Evolutionary conservation across 2,797 vertebrate genomes (phyloP).

Genomic region (Hirundo rustica): DNA sequence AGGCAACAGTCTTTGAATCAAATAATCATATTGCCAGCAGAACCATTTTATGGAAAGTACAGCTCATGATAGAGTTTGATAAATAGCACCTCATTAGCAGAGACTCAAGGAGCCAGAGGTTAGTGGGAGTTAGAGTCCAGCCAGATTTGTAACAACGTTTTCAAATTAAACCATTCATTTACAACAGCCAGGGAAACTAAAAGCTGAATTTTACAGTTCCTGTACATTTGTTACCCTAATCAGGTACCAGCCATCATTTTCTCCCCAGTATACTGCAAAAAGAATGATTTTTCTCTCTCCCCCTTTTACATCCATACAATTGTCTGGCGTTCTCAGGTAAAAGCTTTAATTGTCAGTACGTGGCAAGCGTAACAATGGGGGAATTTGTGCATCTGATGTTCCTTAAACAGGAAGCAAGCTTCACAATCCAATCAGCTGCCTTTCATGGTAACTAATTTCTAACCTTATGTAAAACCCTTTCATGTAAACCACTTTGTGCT

Average conservation of each 20-base stretch:
- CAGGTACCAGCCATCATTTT: not conserved
- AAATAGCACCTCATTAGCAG: constrained; percentile 41
- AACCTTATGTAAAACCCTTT: constrained; percentile 28
- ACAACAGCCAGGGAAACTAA: not conserved
- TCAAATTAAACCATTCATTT: constrained; percentile 43
- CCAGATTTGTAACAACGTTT: not conserved
- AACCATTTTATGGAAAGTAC: not conserved
- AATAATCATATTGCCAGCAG: not conserved
- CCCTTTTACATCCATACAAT: not conserved
- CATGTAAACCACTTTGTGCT: not conserved
- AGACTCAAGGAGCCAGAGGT: constrained; percentile 25
- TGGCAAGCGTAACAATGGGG: not conserved
- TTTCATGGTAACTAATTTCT: constrained; percentile 32
- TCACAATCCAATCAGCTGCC: constrained; percentile 29
- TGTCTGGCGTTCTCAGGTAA: constrained; percentile 19
- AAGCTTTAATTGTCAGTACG: constrained; percentile 49
- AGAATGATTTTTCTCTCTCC: not conserved
- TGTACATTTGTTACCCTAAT: constrained; percentile 10
- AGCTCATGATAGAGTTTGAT: constrained; percentile 19
- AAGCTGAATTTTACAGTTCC: not conserved
- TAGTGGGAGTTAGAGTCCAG: constrained; percentile 22
- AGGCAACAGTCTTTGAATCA: constrained; percentile 3
- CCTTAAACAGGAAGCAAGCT: not conserved
- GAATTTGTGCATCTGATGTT: constrained; percentile 45
- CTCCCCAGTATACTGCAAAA: not conserved